Percentiles rank a stretch among this genome's conserved stretches.
phyloP scores from a whole-genome alignment of 2,888 invertebrate genomes.

The Diachrysia chrysitis region DNA sequence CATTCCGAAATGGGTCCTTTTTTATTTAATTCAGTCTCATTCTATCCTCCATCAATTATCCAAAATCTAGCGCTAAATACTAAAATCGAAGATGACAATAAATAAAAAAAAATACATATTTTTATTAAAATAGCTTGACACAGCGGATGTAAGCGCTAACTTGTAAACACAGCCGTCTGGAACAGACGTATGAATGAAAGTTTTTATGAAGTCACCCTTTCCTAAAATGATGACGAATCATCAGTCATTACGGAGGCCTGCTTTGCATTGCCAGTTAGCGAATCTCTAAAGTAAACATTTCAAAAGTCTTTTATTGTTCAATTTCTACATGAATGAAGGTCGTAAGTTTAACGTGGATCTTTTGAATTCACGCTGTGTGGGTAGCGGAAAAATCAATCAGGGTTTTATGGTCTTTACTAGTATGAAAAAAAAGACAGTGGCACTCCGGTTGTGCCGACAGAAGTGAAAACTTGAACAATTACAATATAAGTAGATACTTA shows the following conservation, averaged over 20 bases:
- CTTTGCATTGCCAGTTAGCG: constrained; percentile 40
- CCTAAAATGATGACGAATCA: constrained; percentile 41
- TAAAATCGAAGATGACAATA: too few relatives aligned
- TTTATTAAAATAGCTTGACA: neutral
- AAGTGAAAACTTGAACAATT: too few relatives aligned
- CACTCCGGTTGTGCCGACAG: too few relatives aligned
- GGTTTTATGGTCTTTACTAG: neutral
- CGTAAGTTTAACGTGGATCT: constrained; percentile 23
- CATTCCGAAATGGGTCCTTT: too few relatives aligned
- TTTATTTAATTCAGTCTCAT: too few relatives aligned
- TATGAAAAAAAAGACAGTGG: too few relatives aligned
- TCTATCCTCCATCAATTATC: too few relatives aligned
- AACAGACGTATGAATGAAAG: constrained; percentile 31
- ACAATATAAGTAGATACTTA: too few relatives aligned
- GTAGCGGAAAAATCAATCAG: constrained; percentile 3
- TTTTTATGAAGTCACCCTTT: constrained; percentile 42
- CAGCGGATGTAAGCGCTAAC: constrained; percentile 38
- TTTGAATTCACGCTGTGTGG: constrained; percentile 28
- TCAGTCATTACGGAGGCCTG: constrained; percentile 33
- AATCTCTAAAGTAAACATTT: constrained; percentile 24
- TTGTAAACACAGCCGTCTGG: neutral
- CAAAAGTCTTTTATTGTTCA: constrained; percentile 35
- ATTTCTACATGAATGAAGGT: constrained; percentile 40
- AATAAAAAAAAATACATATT: neutral
- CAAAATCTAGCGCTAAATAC: too few relatives aligned